Percentiles rank a stretch among this genome's conserved stretches.
phyloP scores from a whole-genome alignment of 2,113 vertebrate genomes.

The Gasterosteus nipponicus region DNA sequence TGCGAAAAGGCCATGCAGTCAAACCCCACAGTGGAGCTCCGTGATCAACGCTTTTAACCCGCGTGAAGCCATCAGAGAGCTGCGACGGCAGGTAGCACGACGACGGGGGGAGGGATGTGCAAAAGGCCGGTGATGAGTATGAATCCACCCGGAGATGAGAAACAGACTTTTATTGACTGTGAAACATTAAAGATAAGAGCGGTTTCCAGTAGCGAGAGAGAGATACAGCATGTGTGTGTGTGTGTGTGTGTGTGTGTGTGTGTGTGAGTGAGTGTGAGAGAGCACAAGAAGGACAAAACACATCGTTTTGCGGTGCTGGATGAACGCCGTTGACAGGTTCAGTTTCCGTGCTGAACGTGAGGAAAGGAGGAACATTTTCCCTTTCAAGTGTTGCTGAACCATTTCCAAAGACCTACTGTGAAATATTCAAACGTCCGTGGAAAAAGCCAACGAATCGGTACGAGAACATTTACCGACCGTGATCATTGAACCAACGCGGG shows the following conservation, averaged over 20 bases:
- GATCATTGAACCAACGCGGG: conserved; percentile 64
- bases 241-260: no score
- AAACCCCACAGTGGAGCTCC: conserved; percentile 32
- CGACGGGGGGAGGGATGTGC: no score
- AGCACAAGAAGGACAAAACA: background rate
- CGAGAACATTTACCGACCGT: conserved; percentile 62
- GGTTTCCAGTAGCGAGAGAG: background rate
- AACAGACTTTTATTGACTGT: conserved; percentile 40
- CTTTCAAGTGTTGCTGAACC: background rate
- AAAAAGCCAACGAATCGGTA: conserved; percentile 35
- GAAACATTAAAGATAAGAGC: conserved; percentile 39
- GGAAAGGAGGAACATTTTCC: conserved; percentile 1
- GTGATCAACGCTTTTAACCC: conserved; percentile 63
- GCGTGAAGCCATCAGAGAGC: conserved; percentile 56
- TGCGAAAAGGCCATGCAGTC: conserved; percentile 34
- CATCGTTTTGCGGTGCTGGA: background rate
- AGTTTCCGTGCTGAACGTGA: background rate
- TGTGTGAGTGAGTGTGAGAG: background rate
- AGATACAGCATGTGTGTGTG: background rate
- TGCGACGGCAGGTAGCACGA: conserved; percentile 5
- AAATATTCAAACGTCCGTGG: conserved; percentile 15
- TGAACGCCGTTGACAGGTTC: conserved; percentile 8
- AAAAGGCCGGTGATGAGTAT: conserved; percentile 27
- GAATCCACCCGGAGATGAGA: conserved; percentile 34
- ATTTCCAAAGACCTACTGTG: background rate